A percentile compares a stretch with the other conserved stretches of the same genome.
Conservation (phyloP, 2,113 vertebrate genomes). For the Plecturocebus donacophilus region DNA sequence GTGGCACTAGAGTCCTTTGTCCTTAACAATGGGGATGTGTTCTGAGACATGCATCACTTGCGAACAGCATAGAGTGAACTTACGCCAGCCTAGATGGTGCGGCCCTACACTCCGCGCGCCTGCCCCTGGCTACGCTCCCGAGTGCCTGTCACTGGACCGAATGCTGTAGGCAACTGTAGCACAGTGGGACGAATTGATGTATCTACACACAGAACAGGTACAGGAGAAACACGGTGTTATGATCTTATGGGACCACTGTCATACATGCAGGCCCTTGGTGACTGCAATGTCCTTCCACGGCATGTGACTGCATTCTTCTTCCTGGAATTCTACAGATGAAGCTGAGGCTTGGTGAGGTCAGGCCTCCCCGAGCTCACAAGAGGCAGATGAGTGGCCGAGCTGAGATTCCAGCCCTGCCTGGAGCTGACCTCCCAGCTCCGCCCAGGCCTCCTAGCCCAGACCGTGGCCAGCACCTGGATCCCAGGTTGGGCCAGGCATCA, state of each 20-base stretch:
- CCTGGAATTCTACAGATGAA: background rate
- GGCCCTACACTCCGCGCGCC: accelerated
- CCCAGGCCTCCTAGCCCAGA: background rate
- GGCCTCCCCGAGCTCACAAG: accelerated
- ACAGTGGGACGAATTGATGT: background rate
- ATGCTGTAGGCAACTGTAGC: background rate
- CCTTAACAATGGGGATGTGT: background rate
- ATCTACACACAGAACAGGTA: background rate
- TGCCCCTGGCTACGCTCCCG: background rate
- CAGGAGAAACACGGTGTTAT: background rate
- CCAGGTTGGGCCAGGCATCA: background rate
- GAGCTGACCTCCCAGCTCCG: background rate
- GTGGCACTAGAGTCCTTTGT: background rate
- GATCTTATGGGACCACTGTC: background rate
- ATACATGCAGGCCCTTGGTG: background rate
- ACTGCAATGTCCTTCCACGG: background rate
- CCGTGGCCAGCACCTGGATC: background rate
- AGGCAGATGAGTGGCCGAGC: background rate
- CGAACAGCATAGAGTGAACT: background rate
- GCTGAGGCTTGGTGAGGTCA: accelerated
- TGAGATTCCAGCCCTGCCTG: background rate
- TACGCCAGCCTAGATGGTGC: background rate
- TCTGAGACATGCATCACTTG: background rate
- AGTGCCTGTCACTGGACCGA: background rate
- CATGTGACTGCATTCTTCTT: background rate